Conservation (phyloP, 2,113 vertebrate species). For the Madoqua kirkii region DNA sequence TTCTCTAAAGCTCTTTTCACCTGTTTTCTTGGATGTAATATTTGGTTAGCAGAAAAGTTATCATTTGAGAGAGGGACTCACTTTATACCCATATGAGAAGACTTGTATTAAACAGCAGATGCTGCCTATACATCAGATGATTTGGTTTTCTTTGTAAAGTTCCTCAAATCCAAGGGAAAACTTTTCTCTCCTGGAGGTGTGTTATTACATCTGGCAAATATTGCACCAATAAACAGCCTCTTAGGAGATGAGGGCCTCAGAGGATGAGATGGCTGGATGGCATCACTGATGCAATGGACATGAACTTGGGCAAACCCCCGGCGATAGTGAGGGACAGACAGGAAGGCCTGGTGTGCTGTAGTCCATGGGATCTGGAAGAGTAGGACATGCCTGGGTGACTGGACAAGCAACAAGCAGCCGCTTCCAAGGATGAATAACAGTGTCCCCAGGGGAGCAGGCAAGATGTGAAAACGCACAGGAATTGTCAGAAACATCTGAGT, state of each 20-base stretch:
- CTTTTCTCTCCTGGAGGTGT: background rate
- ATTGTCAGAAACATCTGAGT: background rate
- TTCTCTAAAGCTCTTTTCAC: background rate
- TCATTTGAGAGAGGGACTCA: background rate
- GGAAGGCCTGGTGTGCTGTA: background rate
- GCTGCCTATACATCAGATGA: background rate
- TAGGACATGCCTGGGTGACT: fast-evolving
- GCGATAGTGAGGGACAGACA: background rate
- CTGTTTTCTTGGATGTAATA: background rate
- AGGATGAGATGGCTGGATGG: background rate
- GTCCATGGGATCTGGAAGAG: background rate
- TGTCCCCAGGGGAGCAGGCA: background rate
- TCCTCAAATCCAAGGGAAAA: background rate
- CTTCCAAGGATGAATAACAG: background rate
- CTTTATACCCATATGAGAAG: background rate
- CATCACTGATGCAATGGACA: background rate
- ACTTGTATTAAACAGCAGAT: background rate
- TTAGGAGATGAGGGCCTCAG: background rate
- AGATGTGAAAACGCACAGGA: background rate
- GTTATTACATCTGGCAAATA: background rate
- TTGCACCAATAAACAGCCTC: background rate
- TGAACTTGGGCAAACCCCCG: background rate
- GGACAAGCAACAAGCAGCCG: background rate
- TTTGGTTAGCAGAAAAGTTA: background rate
- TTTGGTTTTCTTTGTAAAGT: background rate